A percentile compares a stretch with the other conserved stretches of the same genome.
Conservation (phyloP, 2,797 vertebrate genomes). For the Rhabdomys pumilio region DNA sequence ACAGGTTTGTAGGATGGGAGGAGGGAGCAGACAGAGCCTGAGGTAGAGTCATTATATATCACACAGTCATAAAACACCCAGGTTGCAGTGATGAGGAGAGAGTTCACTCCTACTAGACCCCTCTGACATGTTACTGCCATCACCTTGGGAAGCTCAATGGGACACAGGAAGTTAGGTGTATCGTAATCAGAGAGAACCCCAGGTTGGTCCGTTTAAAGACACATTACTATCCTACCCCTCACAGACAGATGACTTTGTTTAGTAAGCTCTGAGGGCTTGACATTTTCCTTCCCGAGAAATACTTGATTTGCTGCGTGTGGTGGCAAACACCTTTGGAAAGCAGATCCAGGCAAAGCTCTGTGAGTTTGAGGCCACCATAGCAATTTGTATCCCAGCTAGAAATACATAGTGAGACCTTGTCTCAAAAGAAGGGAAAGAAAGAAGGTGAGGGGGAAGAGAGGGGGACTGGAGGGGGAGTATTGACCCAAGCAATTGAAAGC, state of each 20-base stretch:
- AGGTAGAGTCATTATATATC: neutral
- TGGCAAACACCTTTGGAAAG: neutral
- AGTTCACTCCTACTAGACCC: too few relatives aligned
- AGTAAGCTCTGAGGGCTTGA: neutral
- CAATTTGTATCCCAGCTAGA: neutral
- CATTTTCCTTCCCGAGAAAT: neutral
- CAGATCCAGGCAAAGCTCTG: neutral
- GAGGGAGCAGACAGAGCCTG: too few relatives aligned
- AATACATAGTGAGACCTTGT: neutral
- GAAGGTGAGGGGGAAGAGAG: neutral
- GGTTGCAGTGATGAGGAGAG: neutral
- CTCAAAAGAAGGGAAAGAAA: neutral
- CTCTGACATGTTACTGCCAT: neutral
- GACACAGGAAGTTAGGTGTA: too few relatives aligned
- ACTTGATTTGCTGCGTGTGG: neutral
- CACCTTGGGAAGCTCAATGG: too few relatives aligned
- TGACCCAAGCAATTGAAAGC: neutral
- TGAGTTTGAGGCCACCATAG: neutral
- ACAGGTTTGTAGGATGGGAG: neutral
- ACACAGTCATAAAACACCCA: neutral
- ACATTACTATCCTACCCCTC: neutral
- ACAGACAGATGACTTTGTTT: neutral
- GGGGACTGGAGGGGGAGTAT: neutral
- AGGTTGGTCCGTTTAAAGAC: neutral
- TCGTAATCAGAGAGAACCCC: neutral